phyloP scores from a whole-genome alignment of 2,797 vertebrate species.

The Setipinna tenuifilis region DNA sequence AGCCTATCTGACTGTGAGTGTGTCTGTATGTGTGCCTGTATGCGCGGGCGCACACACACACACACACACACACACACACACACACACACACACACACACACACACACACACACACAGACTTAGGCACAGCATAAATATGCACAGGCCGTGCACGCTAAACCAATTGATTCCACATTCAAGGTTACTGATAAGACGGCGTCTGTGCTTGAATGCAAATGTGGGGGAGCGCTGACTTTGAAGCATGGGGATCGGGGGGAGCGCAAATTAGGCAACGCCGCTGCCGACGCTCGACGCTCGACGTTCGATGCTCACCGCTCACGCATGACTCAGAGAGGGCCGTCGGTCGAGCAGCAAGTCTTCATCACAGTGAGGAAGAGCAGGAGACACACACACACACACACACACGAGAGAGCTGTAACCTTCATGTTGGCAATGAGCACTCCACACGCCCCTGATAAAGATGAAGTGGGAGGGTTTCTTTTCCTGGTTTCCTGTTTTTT shows the following conservation, averaged over 20 bases:
- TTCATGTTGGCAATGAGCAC: slow-evolving; percentile 23
- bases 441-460: not conserved
- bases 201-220: slow-evolving; percentile 45
- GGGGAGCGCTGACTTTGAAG: slow-evolving; percentile 35
- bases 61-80: no score
- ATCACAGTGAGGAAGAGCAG: slow-evolving; percentile 37
- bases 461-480: slow-evolving; percentile 22
- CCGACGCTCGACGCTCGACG: no score
- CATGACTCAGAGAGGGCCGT: slow-evolving; percentile 37
- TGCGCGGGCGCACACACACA: no score
- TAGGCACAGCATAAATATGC: slow-evolving; percentile 44
- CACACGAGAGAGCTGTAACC: slow-evolving; percentile 37
- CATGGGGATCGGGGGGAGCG: not conserved
- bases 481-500: not conserved
- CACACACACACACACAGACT: no score
- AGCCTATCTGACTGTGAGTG: not conserved
- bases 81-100: no score
- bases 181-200: slow-evolving; percentile 51
- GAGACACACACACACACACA: no score
- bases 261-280: slow-evolving; percentile 11
- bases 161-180: slow-evolving; percentile 53
- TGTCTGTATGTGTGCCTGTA: not conserved
- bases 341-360: slow-evolving; percentile 32
- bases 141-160: slow-evolving; percentile 42
- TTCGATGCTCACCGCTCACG: slow-evolving; percentile 28